A percentile compares a stretch with the other conserved stretches of the same genome.
Conservation (phyloP, 1,140 invertebrate species). For the Drosophila arizonae region DNA sequence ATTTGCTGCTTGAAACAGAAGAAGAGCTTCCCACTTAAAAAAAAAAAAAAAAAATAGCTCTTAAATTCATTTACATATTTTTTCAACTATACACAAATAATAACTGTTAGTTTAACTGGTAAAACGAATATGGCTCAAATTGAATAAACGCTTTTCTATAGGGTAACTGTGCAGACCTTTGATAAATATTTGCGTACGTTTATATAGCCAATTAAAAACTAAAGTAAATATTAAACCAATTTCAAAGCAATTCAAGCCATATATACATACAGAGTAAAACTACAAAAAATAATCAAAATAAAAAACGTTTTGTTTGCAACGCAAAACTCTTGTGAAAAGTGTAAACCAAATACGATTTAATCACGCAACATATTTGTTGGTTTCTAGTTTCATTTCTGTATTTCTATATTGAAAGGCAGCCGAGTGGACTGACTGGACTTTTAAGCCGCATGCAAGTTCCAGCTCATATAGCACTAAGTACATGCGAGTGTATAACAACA, state of each 20-base stretch:
- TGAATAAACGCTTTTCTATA: too few species aligned
- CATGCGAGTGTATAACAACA: neutral
- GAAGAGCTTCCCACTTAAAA: too few species aligned
- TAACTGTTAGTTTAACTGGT: too few species aligned
- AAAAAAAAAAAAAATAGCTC: too few species aligned
- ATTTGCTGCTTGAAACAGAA: too few species aligned
- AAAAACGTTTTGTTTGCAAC: neutral
- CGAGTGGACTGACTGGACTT: conserved; percentile 24
- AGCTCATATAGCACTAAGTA: neutral
- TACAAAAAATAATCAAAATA: neutral
- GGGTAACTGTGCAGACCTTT: too few species aligned
- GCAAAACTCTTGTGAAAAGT: conserved; percentile 9
- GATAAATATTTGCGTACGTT: neutral
- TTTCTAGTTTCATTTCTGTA: conserved; percentile 23
- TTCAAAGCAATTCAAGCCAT: conserved; percentile 33
- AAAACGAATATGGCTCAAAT: too few species aligned
- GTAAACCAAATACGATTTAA: conserved; percentile 35
- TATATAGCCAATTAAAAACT: conserved; percentile 54
- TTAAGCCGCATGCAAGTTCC: conserved; percentile 60
- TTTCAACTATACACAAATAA: too few species aligned
- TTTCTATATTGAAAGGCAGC: conserved; percentile 28
- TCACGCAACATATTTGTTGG: conserved; percentile 49
- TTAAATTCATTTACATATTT: too few species aligned
- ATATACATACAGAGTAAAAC: neutral
- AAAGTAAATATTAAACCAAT: conserved; percentile 60